Evolutionary conservation across 2,888 invertebrate species (phyloP).

Genomic region (Diaphora mendica): DNA sequence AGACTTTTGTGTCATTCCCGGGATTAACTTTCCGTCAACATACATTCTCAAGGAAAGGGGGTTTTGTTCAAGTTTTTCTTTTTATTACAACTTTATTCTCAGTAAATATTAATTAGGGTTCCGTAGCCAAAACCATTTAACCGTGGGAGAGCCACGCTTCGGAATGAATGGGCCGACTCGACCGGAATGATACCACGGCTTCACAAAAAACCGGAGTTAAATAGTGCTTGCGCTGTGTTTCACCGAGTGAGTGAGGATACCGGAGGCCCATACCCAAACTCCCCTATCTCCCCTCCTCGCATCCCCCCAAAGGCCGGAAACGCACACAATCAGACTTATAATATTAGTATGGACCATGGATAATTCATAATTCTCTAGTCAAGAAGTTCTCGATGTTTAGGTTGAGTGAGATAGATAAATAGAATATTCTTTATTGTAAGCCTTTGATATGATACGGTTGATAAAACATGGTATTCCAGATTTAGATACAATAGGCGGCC

Average conservation of each 20-base stretch:
- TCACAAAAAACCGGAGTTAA: too few relatives aligned
- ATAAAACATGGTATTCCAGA: neutral
- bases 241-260: too few relatives aligned
- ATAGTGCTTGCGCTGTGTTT: too few relatives aligned
- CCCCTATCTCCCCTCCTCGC: too few relatives aligned
- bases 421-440: neutral
- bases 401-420: neutral
- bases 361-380: neutral
- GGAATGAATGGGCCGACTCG: too few relatives aligned
- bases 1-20: conserved; percentile 63
- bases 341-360: neutral
- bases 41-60: conserved; percentile 51
- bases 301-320: too few relatives aligned
- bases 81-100: conserved; percentile 20
- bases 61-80: conserved; percentile 45
- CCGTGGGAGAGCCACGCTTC: too few relatives aligned
- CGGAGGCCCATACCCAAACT: too few relatives aligned
- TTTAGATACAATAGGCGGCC: neutral
- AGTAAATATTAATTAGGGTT: neutral
- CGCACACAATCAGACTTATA: too few relatives aligned
- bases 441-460: neutral
- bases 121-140: too few relatives aligned
- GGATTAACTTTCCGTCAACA: conserved; percentile 59
- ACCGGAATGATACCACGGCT: too few relatives aligned
- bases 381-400: neutral